These are phyloP conservation scores for Troides helena DNA, from an alignment of 2,888 invertebrate species.

Conservation along the genomic window DNA sequence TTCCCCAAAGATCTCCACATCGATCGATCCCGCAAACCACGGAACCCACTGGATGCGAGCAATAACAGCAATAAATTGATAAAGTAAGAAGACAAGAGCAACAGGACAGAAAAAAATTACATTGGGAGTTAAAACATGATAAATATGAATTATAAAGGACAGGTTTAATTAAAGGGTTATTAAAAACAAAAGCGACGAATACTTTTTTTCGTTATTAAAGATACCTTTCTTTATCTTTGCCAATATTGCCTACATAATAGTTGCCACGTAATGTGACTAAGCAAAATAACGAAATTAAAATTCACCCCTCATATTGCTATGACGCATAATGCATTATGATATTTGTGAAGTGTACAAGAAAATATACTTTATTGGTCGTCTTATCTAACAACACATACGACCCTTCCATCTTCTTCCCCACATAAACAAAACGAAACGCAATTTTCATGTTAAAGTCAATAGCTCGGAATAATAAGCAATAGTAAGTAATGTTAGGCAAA, in stretches of 20 bases:
- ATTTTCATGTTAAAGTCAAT: constrained; percentile 78
- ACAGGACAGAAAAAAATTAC: too few species aligned
- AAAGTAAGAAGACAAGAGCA: background rate
- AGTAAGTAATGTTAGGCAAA: constrained; percentile 75
- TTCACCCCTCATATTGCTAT: constrained; percentile 53
- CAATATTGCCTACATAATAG: background rate
- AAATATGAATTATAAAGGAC: too few species aligned
- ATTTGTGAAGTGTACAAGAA: constrained; percentile 53
- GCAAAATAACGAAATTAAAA: constrained; percentile 47
- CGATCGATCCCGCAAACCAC: too few species aligned
- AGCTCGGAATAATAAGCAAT: constrained; percentile 79
- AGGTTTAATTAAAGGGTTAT: too few species aligned
- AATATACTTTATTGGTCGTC: constrained; percentile 55
- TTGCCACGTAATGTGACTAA: background rate
- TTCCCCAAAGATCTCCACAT: too few species aligned
- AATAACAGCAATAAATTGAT: background rate
- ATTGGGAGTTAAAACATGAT: too few species aligned
- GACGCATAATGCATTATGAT: constrained; percentile 61
- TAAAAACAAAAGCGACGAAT: too few species aligned
- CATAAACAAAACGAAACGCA: constrained; percentile 75
- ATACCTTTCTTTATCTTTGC: too few species aligned
- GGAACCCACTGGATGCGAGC: background rate
- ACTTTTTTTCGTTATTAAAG: too few species aligned
- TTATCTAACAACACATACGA: constrained; percentile 58
- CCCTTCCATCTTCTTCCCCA: constrained; percentile 55